Conservation (phyloP, 2,113 vertebrate species). For the Burhinus bistriatus region DNA sequence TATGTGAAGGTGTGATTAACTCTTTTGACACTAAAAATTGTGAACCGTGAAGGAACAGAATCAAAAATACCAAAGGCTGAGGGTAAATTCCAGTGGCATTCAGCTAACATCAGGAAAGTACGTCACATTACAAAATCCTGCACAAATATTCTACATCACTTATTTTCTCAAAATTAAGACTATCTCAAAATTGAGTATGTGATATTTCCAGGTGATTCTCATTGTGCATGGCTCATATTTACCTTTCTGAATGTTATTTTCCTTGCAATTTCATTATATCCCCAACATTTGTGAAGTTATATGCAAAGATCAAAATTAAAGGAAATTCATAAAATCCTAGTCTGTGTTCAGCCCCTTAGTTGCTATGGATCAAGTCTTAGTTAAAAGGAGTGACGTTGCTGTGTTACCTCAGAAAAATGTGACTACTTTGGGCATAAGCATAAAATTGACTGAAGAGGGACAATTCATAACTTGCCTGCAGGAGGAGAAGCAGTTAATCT, state of each 20-base stretch:
- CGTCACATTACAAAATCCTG: neutral
- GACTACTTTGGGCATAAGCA: neutral
- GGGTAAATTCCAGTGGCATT: neutral
- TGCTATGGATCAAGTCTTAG: neutral
- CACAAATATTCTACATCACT: neutral
- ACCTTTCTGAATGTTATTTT: neutral
- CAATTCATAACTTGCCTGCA: neutral
- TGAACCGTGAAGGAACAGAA: neutral
- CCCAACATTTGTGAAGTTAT: neutral
- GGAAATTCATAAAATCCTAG: neutral
- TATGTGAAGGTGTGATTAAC: neutral
- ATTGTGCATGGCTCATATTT: neutral
- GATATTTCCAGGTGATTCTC: neutral
- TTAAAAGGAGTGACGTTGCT: neutral
- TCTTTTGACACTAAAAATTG: neutral
- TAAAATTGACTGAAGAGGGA: neutral
- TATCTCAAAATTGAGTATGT: neutral
- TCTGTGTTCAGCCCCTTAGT: neutral
- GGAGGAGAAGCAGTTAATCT: neutral
- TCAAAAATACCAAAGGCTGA: neutral
- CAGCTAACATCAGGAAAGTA: neutral
- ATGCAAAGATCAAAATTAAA: neutral
- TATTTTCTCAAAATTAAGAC: neutral
- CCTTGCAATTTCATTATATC: neutral
- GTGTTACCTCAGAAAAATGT: neutral